phyloP scores from a whole-genome alignment of 2,888 invertebrate genomes.

The Metacarcinus magister region DNA sequence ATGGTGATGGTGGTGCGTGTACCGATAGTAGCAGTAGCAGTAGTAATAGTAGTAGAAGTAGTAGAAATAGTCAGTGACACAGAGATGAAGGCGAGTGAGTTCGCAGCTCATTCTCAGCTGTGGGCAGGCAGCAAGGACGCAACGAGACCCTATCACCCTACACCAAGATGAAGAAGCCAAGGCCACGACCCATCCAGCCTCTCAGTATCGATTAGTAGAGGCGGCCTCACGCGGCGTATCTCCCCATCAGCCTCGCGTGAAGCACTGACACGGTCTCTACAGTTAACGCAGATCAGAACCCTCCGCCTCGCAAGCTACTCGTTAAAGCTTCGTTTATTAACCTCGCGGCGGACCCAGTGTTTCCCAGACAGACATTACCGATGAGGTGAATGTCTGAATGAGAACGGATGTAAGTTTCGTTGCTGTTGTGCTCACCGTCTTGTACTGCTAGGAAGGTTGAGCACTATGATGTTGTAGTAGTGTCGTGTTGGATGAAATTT shows the following conservation, averaged over 20 bases:
- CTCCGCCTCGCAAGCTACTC: neutral
- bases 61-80: neutral
- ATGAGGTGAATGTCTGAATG: neutral
- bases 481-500: neutral
- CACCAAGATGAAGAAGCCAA: slow-evolving; percentile 46
- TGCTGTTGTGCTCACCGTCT: neutral
- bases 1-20: neutral
- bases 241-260: slow-evolving; percentile 29
- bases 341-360: neutral
- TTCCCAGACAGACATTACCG: neutral
- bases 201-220: slow-evolving; percentile 33
- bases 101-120: slow-evolving; percentile 6
- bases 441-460: neutral
- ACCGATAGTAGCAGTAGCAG: slow-evolving; percentile 16
- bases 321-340: slow-evolving; percentile 6
- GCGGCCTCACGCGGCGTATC: slow-evolving; percentile 41
- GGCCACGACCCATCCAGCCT: slow-evolving; percentile 51
- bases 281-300: neutral
- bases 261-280: slow-evolving; percentile 9
- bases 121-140: neutral
- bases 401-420: neutral
- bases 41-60: neutral
- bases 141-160: neutral
- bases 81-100: neutral
- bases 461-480: neutral